phyloP scores from a whole-genome alignment of 2,888 invertebrate species.

The Platycnemis pennipes region DNA sequence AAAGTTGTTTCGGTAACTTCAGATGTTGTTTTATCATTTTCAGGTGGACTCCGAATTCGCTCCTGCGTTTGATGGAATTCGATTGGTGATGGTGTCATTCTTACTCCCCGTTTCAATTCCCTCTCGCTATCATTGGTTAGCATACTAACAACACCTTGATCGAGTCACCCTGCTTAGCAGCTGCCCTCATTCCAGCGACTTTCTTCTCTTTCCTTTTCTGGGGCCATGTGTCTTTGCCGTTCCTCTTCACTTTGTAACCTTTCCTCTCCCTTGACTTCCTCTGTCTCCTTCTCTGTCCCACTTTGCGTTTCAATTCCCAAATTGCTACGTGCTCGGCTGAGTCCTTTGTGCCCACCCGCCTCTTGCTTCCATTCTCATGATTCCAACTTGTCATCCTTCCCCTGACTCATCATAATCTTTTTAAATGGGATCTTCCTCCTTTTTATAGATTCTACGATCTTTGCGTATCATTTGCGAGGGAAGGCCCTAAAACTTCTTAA shows the following conservation, averaged over 20 bases:
- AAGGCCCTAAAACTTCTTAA: conserved; percentile 1
- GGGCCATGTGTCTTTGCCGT: not conserved
- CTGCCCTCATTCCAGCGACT: not conserved
- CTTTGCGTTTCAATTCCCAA: not conserved
- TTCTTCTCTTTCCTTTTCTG: not conserved
- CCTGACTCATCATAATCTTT: not conserved
- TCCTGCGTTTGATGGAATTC: no score
- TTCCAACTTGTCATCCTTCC: not conserved
- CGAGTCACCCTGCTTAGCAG: no score
- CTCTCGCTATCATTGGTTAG: not conserved
- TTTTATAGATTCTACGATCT: not conserved
- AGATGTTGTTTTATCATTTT: no score
- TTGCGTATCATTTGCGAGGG: conserved; percentile 10
- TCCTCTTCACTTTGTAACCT: not conserved
- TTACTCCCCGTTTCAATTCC: no score
- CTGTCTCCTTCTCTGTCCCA: not conserved
- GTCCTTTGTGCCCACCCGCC: not conserved
- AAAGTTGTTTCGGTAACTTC: no score
- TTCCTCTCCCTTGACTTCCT: not conserved
- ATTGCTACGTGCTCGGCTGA: not conserved
- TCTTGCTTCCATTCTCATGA: not conserved
- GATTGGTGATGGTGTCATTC: not conserved
- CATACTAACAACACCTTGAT: no score
- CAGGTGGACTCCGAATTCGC: no score
- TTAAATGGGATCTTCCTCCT: not conserved